These are phyloP conservation scores for Hippocampus zosterae DNA, from an alignment of 2,113 vertebrate species.

Conservation along the genomic window DNA sequence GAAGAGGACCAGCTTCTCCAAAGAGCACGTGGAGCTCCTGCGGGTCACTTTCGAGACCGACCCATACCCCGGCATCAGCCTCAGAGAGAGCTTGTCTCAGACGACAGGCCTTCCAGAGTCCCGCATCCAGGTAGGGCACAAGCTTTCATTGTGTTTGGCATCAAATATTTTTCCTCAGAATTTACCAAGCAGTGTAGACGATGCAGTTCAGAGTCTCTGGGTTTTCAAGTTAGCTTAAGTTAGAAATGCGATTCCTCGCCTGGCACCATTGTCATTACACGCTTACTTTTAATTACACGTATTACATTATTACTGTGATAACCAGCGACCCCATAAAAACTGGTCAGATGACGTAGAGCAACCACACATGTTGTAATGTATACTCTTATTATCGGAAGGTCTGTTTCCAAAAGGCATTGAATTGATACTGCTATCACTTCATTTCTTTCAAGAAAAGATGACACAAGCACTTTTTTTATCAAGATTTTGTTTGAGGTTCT, in stretches of 20 bases:
- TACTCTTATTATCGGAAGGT: slow-evolving; percentile 25
- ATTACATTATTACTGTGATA: not conserved
- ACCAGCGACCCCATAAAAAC: not conserved
- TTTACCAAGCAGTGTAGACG: not conserved
- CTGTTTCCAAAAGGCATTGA: slow-evolving; percentile 52
- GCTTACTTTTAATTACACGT: no score
- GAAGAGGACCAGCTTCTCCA: slow-evolving; percentile 75
- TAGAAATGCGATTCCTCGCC: not conserved
- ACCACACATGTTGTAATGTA: not conserved
- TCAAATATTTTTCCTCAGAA: not conserved
- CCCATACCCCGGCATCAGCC: slow-evolving; percentile 73
- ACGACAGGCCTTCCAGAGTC: slow-evolving; percentile 73
- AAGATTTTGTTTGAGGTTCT: slow-evolving; percentile 39
- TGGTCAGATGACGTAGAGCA: not conserved
- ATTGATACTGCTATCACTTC: slow-evolving; percentile 41
- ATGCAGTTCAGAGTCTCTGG: no score
- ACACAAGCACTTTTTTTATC: slow-evolving; percentile 58
- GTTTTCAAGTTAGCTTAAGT: not conserved
- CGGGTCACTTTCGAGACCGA: slow-evolving; percentile 66
- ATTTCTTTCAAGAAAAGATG: slow-evolving; percentile 46
- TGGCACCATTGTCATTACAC: not conserved
- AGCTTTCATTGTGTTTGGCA: not conserved
- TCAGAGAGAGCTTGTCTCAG: slow-evolving; percentile 71
- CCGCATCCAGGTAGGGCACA: slow-evolving; percentile 69
- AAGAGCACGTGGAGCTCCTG: slow-evolving; percentile 71